Evolutionary conservation across 2,113 vertebrate species (phyloP).

Genomic region (Oncorhynchus gorbuscha): DNA sequence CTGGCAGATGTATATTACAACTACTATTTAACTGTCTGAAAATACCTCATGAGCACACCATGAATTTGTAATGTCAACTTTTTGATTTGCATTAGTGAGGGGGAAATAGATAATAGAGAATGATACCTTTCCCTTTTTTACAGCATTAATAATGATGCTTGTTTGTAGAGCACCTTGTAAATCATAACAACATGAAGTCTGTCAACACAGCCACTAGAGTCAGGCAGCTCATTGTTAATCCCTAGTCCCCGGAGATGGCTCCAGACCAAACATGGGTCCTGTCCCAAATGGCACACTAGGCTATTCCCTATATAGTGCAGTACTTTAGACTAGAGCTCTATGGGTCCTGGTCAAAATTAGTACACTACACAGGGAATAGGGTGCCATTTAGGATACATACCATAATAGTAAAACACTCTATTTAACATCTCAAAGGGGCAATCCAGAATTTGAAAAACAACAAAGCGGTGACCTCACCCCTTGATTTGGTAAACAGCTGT

Average conservation of each 20-base stretch:
- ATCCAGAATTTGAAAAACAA: no score
- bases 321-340: no score
- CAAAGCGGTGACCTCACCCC: no score
- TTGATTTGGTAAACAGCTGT: no score
- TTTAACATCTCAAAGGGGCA: no score
- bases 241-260: not conserved
- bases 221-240: constrained; percentile 45
- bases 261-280: not conserved
- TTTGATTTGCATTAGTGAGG: not conserved
- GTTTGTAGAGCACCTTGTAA: constrained; percentile 57
- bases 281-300: not conserved
- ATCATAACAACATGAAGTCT: constrained; percentile 60
- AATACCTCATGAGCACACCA: not conserved
- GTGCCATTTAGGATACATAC: no score
- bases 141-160: constrained; percentile 52
- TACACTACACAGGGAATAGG: no score
- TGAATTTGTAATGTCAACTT: not conserved
- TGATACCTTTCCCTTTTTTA: not conserved
- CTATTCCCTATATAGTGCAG: not conserved
- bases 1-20: not conserved
- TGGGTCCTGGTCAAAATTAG: no score
- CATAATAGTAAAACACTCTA: no score
- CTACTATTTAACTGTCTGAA: not conserved
- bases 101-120: not conserved
- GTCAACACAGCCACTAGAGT: constrained; percentile 48